Conservation (phyloP, 2,888 invertebrate species). For the Lysandra coridon region DNA sequence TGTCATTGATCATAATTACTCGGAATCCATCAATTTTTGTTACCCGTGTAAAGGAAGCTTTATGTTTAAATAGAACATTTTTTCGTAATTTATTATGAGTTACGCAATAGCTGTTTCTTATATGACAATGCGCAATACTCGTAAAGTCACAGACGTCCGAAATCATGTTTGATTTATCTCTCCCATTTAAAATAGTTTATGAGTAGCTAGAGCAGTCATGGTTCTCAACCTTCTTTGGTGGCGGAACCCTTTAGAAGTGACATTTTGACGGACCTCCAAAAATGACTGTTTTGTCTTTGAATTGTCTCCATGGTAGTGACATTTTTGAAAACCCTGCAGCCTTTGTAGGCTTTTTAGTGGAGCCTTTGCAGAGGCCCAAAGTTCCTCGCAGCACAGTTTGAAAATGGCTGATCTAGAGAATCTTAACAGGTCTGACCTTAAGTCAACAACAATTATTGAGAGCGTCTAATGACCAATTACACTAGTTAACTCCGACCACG, state of each 20-base stretch:
- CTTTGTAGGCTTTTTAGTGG: too few species aligned
- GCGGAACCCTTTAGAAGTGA: too few species aligned
- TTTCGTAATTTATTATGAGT: neutral
- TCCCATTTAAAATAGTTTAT: neutral
- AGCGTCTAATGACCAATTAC: constrained; percentile 71
- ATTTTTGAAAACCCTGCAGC: too few species aligned
- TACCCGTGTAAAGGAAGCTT: too few species aligned
- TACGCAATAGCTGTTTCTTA: neutral
- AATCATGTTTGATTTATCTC: neutral
- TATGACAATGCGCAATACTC: neutral
- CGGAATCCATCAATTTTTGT: too few species aligned
- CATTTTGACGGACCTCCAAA: too few species aligned
- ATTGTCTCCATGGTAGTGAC: too few species aligned
- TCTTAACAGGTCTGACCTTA: constrained; percentile 43
- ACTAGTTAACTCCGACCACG: constrained; percentile 67
- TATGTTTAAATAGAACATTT: neutral
- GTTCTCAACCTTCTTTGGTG: too few species aligned
- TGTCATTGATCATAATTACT: too few species aligned
- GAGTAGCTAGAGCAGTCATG: neutral
- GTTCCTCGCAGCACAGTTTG: too few species aligned
- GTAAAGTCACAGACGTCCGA: neutral
- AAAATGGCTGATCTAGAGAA: neutral
- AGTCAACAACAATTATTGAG: constrained; percentile 70
- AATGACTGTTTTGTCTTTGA: too few species aligned
- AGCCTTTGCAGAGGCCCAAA: too few species aligned